These are phyloP conservation scores for Heterodera filipjevi DNA, from an alignment of 2,888 invertebrate genomes.

Conservation along the genomic window DNA sequence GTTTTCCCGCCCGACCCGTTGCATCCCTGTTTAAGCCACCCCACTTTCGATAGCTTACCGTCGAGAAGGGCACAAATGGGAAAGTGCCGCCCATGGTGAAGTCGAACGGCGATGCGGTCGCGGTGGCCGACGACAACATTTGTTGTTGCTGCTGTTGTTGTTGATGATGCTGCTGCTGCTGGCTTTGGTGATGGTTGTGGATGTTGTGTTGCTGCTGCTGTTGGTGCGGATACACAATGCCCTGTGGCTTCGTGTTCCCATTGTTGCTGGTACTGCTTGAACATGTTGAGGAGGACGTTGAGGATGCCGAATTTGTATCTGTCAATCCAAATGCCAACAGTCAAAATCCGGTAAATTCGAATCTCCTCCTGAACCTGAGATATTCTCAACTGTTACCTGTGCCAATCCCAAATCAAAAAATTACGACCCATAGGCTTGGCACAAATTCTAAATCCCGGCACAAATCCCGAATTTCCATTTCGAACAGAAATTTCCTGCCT, in stretches of 20 bases:
- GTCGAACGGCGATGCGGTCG: background rate
- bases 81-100: conserved; percentile 7
- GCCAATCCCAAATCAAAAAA: too few species aligned
- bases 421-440: too few species aligned
- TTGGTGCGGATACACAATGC: conserved; percentile 27
- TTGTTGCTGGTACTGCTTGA: background rate
- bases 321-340: background rate
- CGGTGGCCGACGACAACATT: background rate
- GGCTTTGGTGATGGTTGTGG: background rate
- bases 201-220: conserved; percentile 2
- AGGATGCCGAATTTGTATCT: background rate
- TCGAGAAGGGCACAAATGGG: conserved; percentile 6
- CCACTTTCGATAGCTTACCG: conserved; percentile 12
- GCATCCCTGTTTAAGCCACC: too few species aligned
- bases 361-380: too few species aligned
- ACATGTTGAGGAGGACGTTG: background rate
- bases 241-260: conserved; percentile 16
- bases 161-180: conserved; percentile 27
- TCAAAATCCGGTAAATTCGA: too few species aligned
- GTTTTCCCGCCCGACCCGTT: too few species aligned
- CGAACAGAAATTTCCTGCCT: too few species aligned
- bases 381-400: too few species aligned
- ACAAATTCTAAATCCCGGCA: too few species aligned
- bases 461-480: too few species aligned
- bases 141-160: conserved; percentile 23